Evolutionary conservation across 2,797 vertebrate species (phyloP), one percentile per base, ranked within the genome.

Genomic region (Gouania willdenowi): DNA sequence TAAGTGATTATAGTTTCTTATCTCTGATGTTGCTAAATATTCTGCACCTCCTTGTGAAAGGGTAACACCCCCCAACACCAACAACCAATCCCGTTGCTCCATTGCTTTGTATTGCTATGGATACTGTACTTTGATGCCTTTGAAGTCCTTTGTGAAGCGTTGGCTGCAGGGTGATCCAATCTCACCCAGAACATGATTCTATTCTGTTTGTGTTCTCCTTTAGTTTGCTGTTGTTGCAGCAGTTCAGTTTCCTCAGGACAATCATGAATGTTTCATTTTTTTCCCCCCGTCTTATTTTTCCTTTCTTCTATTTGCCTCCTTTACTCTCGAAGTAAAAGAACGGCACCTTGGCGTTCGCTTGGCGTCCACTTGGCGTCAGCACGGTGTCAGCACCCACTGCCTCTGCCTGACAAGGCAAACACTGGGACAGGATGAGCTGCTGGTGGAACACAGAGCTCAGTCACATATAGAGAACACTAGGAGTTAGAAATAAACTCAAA

Each of bases 241-340:
- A 31, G 31, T 52, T 54, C 11, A 29, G 14, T 49, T 60, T 66
- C 63, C 45, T 51, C 36, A 0, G 41, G 62, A 55, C 17, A 5
- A 53, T 59, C 54, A 48, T 68, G 56, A 71, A 72, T 62, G 43
- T 66, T 75, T 73, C 19, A 66, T 71, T n/a, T 54, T 61, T 3
- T 40, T 66, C 41, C 67, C 21, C 42, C 55, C 41, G 30, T 48
- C 47, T 27, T 21, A 20, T 19, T 23, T 6, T 6, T 15, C 24
- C 17, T 12, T 18, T 7, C 31, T 17, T 18, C 31, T 44, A 33
- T 50, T 33, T 13, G 40, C 41, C 62, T 67, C 39, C 64, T 30
- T 41, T 13, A 31, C 12, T 50, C 31, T 62, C 33, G 27, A 33
- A 58, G n/a, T n/a, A n/a, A n/a, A n/a, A n/a, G n/a, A n/a, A n/a